phyloP scores from a whole-genome alignment of 2,797 vertebrate genomes.

The Pseudochirops cupreus region DNA sequence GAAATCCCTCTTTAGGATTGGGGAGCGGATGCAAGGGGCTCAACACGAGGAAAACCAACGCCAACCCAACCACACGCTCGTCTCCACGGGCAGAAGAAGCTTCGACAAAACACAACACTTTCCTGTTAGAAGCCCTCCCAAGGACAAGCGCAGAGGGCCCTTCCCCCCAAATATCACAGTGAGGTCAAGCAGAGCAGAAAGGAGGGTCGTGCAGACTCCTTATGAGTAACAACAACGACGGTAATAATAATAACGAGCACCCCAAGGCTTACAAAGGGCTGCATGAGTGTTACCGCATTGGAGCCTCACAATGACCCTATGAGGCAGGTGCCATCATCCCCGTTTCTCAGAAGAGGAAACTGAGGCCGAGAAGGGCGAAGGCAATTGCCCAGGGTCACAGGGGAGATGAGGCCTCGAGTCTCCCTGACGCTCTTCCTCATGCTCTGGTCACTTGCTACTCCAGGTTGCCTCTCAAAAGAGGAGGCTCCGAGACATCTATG shows the following conservation, averaged over 20 bases:
- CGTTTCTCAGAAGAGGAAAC: background rate
- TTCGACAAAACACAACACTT: background rate
- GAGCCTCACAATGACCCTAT: background rate
- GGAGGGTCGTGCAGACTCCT: background rate
- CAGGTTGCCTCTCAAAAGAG: too few relatives aligned
- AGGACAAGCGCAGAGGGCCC: background rate
- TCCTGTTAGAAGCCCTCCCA: background rate
- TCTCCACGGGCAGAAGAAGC: too few relatives aligned
- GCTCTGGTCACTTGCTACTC: too few relatives aligned
- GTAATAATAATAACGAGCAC: background rate
- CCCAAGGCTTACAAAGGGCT: background rate
- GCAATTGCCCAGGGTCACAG: background rate
- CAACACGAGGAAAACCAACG: background rate
- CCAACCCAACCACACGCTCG: background rate
- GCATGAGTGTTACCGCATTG: fast-evolving
- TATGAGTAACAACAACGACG: background rate
- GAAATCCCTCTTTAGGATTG: background rate
- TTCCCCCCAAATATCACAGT: too few relatives aligned
- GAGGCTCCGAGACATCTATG: background rate
- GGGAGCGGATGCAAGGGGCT: background rate
- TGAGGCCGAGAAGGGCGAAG: background rate
- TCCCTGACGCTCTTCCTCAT: too few relatives aligned
- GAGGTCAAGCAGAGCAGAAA: background rate
- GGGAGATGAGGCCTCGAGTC: too few relatives aligned
- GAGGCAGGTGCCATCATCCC: background rate